phyloP scores from a whole-genome alignment of 2,113 vertebrate genomes.

The Nibea albiflora region DNA sequence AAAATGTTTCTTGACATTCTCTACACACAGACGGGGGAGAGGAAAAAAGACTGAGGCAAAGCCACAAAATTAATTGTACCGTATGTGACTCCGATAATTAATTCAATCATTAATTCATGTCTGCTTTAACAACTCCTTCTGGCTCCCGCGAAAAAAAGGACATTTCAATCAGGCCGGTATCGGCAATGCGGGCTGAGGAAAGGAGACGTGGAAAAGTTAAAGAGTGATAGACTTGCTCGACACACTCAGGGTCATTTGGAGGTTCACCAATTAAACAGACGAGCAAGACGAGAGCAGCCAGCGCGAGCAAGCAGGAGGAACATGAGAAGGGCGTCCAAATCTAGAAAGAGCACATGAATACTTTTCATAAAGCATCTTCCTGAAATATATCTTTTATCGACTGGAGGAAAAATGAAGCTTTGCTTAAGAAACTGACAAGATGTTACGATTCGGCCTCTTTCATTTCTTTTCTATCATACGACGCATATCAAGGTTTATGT shows the following conservation, averaged over 20 bases:
- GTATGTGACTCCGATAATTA: constrained; percentile 88
- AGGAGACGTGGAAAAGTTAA: constrained; percentile 59
- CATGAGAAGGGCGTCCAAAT: constrained; percentile 31
- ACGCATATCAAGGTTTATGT: not conserved
- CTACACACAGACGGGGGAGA: constrained; percentile 74
- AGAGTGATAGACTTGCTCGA: constrained; percentile 56
- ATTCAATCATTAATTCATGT: constrained; percentile 88
- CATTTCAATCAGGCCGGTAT: constrained; percentile 80
- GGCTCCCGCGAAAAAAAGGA: constrained; percentile 73
- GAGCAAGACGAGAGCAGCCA: constrained; percentile 15
- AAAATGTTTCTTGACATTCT: constrained; percentile 89
- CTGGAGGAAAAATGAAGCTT: not conserved
- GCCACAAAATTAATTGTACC: constrained; percentile 88
- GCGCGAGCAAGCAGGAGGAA: constrained; percentile 14
- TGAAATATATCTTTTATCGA: not conserved
- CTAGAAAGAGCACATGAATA: constrained; percentile 24
- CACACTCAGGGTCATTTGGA: constrained; percentile 68
- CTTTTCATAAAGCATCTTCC: not conserved
- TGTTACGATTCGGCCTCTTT: constrained; percentile 5
- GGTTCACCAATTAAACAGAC: constrained; percentile 55
- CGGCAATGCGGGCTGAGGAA: constrained; percentile 40
- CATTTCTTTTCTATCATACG: not conserved
- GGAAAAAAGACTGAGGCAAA: constrained; percentile 84
- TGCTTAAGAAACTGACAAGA: not conserved
- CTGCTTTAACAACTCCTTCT: constrained; percentile 86